Evolutionary conservation across 2,113 vertebrate genomes (phyloP).

Genomic region (Chascanopsetta lugubris): DNA sequence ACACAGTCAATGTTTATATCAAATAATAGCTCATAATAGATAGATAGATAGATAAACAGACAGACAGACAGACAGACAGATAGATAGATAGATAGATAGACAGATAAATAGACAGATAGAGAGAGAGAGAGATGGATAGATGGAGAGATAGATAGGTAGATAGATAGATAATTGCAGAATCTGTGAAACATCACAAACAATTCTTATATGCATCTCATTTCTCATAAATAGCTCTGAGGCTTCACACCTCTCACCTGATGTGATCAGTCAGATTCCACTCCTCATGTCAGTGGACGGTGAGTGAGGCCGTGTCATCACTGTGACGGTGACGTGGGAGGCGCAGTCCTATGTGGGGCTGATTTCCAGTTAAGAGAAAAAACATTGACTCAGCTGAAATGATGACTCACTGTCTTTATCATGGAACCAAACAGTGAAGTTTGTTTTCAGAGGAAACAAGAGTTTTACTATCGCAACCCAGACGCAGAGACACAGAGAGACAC

Average conservation of each 20-base stretch:
- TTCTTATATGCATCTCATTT: not conserved
- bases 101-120: conserved; percentile 4
- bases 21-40: too few relatives aligned
- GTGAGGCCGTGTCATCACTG: not conserved
- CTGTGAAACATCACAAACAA: too few relatives aligned
- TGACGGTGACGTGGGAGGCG: conserved; percentile 45
- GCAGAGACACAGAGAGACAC: too few relatives aligned
- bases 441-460: conserved; percentile 39
- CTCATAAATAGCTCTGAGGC: not conserved
- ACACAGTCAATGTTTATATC: too few relatives aligned
- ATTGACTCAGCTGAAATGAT: conserved; percentile 58
- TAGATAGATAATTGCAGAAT: too few relatives aligned
- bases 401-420: conserved; percentile 55
- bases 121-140: not conserved
- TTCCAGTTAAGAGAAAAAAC: conserved; percentile 66
- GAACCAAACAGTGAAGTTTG: conserved; percentile 3
- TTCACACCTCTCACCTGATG: not conserved
- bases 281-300: not conserved
- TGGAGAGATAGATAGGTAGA: not conserved
- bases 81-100: conserved; percentile 22
- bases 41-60: too few relatives aligned
- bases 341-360: conserved; percentile 28
- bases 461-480: too few relatives aligned
- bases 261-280: not conserved
- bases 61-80: not conserved